Conservation (phyloP, 1,140 invertebrate genomes). For the Tetragonula clypearis region DNA sequence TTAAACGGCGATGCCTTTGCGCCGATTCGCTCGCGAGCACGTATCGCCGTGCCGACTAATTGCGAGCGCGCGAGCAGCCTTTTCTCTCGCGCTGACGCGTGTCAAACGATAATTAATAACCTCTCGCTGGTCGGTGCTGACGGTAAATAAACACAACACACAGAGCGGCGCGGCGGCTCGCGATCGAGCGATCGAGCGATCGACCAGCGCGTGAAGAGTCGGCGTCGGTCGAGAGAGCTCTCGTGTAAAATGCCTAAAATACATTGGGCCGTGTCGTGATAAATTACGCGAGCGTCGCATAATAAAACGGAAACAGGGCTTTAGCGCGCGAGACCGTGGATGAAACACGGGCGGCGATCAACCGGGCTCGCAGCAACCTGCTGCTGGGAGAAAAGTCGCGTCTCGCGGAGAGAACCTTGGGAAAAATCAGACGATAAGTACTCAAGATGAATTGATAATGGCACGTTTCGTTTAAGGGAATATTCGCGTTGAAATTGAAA, state of each 20-base stretch:
- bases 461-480: neutral
- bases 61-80: slow-evolving; percentile 30
- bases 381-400: neutral
- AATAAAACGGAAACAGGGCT: slow-evolving; percentile 23
- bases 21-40: slow-evolving; percentile 23
- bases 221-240: slow-evolving; percentile 10
- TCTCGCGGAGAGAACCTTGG: too few species aligned
- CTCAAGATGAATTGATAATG: neutral
- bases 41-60: slow-evolving; percentile 48
- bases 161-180: slow-evolving; percentile 8
- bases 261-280: slow-evolving; percentile 30
- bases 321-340: neutral
- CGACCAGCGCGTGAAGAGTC: slow-evolving; percentile 46
- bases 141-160: slow-evolving; percentile 58
- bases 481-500: neutral
- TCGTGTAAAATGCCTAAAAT: slow-evolving; percentile 48
- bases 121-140: slow-evolving; percentile 53
- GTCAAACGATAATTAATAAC: slow-evolving; percentile 71
- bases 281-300: slow-evolving; percentile 37
- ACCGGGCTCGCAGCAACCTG: neutral
- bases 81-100: slow-evolving; percentile 53
- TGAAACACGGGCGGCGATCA: slow-evolving; percentile 6
- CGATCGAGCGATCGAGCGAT: slow-evolving; percentile 58
- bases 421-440: neutral
- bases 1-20: slow-evolving; percentile 46